These are phyloP conservation scores for Cotesia vestalis DNA, from an alignment of 1,140 invertebrate genomes.

Conservation along the genomic window DNA sequence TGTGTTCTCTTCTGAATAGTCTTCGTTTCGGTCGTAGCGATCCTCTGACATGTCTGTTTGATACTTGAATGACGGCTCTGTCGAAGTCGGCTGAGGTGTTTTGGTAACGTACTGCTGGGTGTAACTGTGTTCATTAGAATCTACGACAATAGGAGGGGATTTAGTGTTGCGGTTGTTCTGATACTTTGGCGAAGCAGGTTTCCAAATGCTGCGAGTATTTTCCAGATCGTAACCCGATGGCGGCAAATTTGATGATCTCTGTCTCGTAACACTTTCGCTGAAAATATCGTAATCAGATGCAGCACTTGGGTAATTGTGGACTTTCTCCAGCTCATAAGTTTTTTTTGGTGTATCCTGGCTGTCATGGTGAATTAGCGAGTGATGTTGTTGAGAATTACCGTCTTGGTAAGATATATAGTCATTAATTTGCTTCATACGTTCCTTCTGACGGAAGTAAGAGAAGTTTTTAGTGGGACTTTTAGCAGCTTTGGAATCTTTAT, in stretches of 20 bases:
- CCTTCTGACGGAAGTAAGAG: conserved; percentile 9
- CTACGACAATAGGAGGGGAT: conserved; percentile 50
- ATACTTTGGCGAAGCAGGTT: neutral
- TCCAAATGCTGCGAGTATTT: conserved; percentile 3
- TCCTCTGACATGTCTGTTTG: conserved; percentile 29
- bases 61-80: conserved; percentile 15
- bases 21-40: conserved; percentile 48
- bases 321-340: conserved; percentile 45
- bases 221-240: conserved; percentile 13
- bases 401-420: conserved; percentile 44
- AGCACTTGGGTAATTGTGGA: conserved; percentile 40
- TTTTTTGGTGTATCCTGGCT: conserved; percentile 22
- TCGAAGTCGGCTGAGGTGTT: conserved; percentile 1
- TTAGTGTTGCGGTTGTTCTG: conserved; percentile 38
- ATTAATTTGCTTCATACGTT: conserved; percentile 40
- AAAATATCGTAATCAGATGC: conserved; percentile 41
- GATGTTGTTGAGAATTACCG: conserved; percentile 31
- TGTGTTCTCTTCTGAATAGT: conserved; percentile 49
- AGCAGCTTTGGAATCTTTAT: conserved; percentile 31
- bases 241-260: conserved; percentile 28
- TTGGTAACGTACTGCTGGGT: conserved; percentile 39
- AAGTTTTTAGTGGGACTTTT: conserved; percentile 16
- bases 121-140: conserved; percentile 47
- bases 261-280: conserved; percentile 28
- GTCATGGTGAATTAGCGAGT: conserved; percentile 15